Evolutionary conservation across 1,140 invertebrate genomes (phyloP), one percentile per base, ranked within the genome.

Genomic region (Drosophila mayri): DNA sequence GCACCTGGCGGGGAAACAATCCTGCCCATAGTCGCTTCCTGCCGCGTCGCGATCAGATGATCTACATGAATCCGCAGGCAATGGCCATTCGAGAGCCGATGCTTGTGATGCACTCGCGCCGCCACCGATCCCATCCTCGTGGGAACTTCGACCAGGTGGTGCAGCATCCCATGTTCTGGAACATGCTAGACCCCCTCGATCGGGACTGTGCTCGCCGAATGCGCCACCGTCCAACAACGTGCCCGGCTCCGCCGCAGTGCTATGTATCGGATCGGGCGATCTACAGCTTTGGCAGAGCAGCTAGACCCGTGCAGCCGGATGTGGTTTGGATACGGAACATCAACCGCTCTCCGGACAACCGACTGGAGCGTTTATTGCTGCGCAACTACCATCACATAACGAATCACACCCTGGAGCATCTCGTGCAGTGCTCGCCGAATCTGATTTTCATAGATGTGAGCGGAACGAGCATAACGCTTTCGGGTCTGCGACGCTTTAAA

Each of bases 321-420:
- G 77, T 93, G 10, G 79, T 93, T 18, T 92, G 91, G 88, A 93
- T 93, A 64, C 90, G 92, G 22, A 82, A 90, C 40, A 72, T 81
- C 10, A 85, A 88, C 57, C 81, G 90, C 0, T 82, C 90, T 7
- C 64, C 76, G 14, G 85, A 92, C 55, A 93, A 90, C 72, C 76
- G 84, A 7, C 65, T 93, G 12, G 91, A 91, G 63, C 77, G 86
- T 8, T 65, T 93, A 9, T 92, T 93, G 6, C 93, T 94, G 40
- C 94, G 94, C 44, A 95, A 95, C 54, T 96, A 95, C 90, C 92
- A 93, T 9, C 93, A 93, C 60, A 94, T 96, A 3, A 96, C 95
- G 3, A 94, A 96, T 81, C 91, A 93, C n/a, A 95, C 94, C 70
- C 79, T 96, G 12, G 76, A 93, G 18, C 95, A 96, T 81, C 91